Evolutionary conservation across 92 coral and sea anemone genomes (phyloP).

Genomic region (Porites evermanni): DNA sequence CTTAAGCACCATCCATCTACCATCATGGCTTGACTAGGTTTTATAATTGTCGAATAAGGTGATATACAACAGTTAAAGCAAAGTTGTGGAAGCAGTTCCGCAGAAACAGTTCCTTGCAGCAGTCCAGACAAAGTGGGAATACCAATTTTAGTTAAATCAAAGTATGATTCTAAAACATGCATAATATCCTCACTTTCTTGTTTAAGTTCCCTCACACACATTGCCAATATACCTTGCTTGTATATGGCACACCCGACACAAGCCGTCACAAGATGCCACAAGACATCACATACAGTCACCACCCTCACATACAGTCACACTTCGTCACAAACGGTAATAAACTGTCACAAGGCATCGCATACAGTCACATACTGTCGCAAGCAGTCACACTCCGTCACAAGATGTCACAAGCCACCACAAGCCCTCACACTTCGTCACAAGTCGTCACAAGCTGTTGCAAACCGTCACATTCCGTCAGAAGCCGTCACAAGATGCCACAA

Average conservation of each 20-base stretch:
- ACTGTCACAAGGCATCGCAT: too few species aligned
- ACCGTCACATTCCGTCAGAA: too few species aligned
- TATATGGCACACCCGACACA: neutral
- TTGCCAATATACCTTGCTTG: conserved; percentile 8
- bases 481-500: too few species aligned
- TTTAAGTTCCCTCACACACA: conserved; percentile 11
- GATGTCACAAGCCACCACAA: too few species aligned
- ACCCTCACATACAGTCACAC: too few species aligned
- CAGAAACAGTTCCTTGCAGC: conserved; percentile 16
- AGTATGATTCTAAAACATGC: neutral
- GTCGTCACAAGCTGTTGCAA: too few species aligned
- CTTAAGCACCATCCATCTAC: conserved; percentile 14
- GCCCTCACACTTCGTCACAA: too few species aligned
- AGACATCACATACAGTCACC: too few species aligned
- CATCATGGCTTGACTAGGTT: neutral
- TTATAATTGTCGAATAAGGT: neutral
- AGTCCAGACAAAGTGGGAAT: conserved; percentile 19
- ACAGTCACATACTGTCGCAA: too few species aligned
- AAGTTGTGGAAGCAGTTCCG: neutral
- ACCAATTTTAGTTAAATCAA: conserved; percentile 1
- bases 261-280: too few species aligned
- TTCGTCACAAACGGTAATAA: too few species aligned
- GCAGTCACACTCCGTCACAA: too few species aligned
- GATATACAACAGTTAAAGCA: neutral
- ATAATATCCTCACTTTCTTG: conserved; percentile 2